Conservation (phyloP, 2,797 vertebrate genomes). For the Brachyalestes nurse region DNA sequence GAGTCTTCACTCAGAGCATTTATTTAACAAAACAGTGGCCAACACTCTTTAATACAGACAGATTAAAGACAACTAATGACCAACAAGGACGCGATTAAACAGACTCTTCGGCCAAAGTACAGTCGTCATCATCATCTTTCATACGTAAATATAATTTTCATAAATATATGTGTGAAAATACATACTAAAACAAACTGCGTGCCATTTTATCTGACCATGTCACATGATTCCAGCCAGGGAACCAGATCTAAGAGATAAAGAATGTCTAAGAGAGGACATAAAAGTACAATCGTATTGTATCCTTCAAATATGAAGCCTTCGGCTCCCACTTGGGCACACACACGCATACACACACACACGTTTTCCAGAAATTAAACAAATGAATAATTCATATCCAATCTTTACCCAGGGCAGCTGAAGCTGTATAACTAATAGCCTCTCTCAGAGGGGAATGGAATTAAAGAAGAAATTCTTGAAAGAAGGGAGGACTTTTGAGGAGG, state of each 20-base stretch:
- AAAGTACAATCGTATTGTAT: not conserved
- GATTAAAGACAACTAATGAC: no score
- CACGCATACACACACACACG: not conserved
- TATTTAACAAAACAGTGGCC: no score
- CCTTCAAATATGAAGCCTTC: constrained; percentile 15
- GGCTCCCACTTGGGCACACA: not conserved
- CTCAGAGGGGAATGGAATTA: constrained; percentile 39
- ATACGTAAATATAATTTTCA: no score
- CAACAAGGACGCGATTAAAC: no score
- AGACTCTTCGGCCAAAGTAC: no score
- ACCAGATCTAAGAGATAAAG: not conserved
- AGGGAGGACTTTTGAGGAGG: constrained; percentile 13
- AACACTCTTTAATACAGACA: no score
- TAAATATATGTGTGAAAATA: no score
- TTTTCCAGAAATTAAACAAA: constrained; percentile 46
- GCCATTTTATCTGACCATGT: no score
- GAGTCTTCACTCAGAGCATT: no score
- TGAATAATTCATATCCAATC: constrained; percentile 50
- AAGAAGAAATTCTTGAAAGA: constrained; percentile 36
- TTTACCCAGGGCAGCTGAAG: constrained; percentile 32
- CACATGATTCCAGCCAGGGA: not conserved
- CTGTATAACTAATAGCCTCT: constrained; percentile 52
- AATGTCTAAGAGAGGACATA: not conserved
- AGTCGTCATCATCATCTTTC: no score
- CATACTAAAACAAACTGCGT: no score